Base-by-base conservation (phyloP, 1,140 invertebrate genomes). In the Zaprionus lachaisei region DNA sequence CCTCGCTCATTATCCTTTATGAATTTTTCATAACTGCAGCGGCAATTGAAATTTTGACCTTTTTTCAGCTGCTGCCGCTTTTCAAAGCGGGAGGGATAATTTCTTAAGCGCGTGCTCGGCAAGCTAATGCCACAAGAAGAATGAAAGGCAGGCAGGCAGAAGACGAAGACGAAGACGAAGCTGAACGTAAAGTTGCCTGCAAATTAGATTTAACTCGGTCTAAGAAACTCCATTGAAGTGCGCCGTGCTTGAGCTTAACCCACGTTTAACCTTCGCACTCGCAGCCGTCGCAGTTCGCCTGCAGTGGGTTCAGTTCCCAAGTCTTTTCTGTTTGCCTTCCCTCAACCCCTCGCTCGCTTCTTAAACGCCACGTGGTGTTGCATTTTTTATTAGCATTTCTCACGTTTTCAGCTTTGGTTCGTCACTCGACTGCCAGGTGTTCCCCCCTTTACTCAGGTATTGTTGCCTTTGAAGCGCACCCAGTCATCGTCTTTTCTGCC, bases 1-100 rank as follows among this genome's bases (percentile, higher is more conserved):
- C 73, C 73, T 90, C 85, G 85, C 85, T 90, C 85, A 90, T 90
- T 90, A 90, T 90, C 79, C 85, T 90, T 85, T 90, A 90, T 90
- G 85, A 90, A 90, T 90, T 90, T 90, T 90, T 90, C 86, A 90
- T 90, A 90, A 75, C 79, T 89, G 84, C 77, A 86, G 38, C 66
- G 54, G 31, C 72, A 55, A 87, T 87, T 87, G 84, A 87, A 87
- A 79, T 73, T 77, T 79, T 80, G 34, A 37, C 73, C 58, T 73
- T 79, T 81, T 81, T 79, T 76, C 20, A 26, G 44, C 31, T 34
- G 31, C 31, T 34, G 31, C 31, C 31, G 31, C 31, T 34, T 34
- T 34, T 34, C 31, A 34, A 34, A 34, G 31, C 31, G 31, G 44
- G 54, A 65, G 63, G 76, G 70, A 72, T 90, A 90, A 90, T 89